Evolutionary conservation across 1,140 invertebrate species (phyloP).

Genomic region (Metaphire vulgaris): DNA sequence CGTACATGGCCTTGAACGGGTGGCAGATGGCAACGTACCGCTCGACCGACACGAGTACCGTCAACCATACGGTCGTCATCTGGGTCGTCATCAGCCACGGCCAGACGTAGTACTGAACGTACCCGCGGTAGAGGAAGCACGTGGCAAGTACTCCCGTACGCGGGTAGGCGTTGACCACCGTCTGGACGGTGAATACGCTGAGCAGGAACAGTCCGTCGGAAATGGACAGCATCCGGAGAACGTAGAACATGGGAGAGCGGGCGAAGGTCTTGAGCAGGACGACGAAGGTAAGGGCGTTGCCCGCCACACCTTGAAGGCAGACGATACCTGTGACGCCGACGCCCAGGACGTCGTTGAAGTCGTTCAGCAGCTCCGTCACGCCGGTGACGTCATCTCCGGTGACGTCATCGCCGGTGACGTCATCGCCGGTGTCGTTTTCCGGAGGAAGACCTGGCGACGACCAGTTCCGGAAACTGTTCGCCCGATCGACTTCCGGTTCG

Average conservation of each 20-base stretch:
- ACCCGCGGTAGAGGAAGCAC: conserved; percentile 11
- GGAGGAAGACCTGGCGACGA: background rate
- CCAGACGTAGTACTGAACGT: conserved; percentile 29
- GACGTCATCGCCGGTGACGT: background rate
- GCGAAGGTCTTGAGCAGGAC: conserved; percentile 45
- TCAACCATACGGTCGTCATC: conserved; percentile 47
- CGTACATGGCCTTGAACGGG: conserved; percentile 14
- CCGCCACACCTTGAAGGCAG: conserved; percentile 32
- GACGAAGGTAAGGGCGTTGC: conserved; percentile 47
- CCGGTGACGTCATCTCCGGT: background rate
- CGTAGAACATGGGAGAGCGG: conserved; percentile 46
- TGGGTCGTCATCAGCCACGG: conserved; percentile 45
- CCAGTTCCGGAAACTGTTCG: background rate
- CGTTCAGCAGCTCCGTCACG: background rate
- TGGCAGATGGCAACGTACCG: conserved; percentile 27
- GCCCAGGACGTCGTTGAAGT: conserved; percentile 25
- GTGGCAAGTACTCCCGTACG: background rate
- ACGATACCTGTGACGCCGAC: conserved; percentile 31
- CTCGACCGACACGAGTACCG: conserved; percentile 47
- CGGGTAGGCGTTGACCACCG: conserved; percentile 21
- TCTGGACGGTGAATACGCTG: conserved; percentile 21
- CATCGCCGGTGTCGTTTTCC: too few relatives aligned
- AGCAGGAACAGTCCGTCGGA: conserved; percentile 38
- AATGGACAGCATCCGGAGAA: conserved; percentile 43
- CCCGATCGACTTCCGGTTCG: background rate